Evolutionary conservation across 2,888 invertebrate species (phyloP), one percentile per base, ranked within the genome.

Genomic region (Galerucella pusilla): DNA sequence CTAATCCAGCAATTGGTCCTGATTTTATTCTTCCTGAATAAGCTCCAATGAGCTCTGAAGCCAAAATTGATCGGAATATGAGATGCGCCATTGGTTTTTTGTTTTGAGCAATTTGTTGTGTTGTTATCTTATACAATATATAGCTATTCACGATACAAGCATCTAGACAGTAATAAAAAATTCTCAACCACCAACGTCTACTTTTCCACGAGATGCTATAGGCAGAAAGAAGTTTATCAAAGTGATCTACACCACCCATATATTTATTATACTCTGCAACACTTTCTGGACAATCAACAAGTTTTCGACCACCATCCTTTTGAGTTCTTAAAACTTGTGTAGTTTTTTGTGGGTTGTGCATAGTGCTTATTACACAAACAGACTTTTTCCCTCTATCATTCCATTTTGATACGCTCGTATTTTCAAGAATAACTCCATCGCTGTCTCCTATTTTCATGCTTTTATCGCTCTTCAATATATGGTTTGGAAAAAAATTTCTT

Each of bases 171-270:
- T 71, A 65, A 57, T 42, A 71, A 57, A 71, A 65, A 16, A 65
- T 52, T 16, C 65, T 71, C 25, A 71, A n/a, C 71, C 20, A 20
- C 66, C 71, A 71, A 57, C 66, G 52, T 28, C 57, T 54, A 12
- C 65, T 65, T 45, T 66, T 71, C 46, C 54, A 57, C 5, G 42
- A 42, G 10, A 71, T 42, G 45, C 54, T 65, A 54, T 71, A 59
- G 20, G 20, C 35, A 35, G 71, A 42, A 35, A 65, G 71, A 16
- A 65, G 57, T 57, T 71, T 65, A 65, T 71, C 71, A 11, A 71
- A 64, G 63, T 20, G 20, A 20, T 20, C 20, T 20, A 20, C 20
- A 20, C 20, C 20, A 20, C 20, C 20, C 20, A 20, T 20, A 20
- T 20, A 20, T 20, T 20, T 20, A 20, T 20, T 20, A 20, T 20